phyloP scores from a whole-genome alignment of 2,797 vertebrate species.

The Micrastur ruficollis region DNA sequence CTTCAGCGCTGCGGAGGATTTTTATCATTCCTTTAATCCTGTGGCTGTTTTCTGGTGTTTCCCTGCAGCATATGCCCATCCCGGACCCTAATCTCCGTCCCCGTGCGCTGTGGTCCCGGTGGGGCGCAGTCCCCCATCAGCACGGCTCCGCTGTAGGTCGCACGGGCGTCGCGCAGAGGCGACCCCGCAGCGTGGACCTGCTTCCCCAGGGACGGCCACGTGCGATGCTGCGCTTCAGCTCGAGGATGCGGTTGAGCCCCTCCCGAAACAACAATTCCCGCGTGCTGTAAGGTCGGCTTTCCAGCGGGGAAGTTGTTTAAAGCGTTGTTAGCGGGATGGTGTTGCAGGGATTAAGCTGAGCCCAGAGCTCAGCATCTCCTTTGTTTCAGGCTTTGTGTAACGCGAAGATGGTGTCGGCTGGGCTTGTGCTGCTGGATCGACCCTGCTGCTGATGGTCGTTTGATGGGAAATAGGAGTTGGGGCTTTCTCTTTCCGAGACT shows the following conservation, averaged over 20 bases:
- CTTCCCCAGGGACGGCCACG: not conserved
- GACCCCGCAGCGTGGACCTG: not conserved
- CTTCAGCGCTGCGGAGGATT: not conserved
- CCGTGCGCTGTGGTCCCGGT: not conserved
- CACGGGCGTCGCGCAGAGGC: rapidly evolving
- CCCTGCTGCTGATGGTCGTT: not conserved
- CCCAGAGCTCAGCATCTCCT: not conserved
- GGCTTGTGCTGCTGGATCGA: not conserved
- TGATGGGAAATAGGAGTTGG: not conserved
- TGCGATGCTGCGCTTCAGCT: not conserved
- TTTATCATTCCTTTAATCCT: not conserved
- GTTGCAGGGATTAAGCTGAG: not conserved
- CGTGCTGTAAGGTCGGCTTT: not conserved
- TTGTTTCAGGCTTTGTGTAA: not conserved
- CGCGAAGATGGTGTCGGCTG: not conserved
- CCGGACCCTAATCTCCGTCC: not conserved
- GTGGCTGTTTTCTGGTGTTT: not conserved
- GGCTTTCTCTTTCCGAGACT: not conserved
- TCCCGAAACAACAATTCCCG: not conserved
- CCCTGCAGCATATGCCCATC: not conserved
- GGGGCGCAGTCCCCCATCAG: not conserved
- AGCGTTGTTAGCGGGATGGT: not conserved
- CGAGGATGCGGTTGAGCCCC: not conserved
- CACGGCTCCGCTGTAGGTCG: not conserved
- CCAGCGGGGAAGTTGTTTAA: not conserved